These are phyloP conservation scores for Indicator indicator DNA, from an alignment of 2,113 vertebrate species.

Conservation along the genomic window DNA sequence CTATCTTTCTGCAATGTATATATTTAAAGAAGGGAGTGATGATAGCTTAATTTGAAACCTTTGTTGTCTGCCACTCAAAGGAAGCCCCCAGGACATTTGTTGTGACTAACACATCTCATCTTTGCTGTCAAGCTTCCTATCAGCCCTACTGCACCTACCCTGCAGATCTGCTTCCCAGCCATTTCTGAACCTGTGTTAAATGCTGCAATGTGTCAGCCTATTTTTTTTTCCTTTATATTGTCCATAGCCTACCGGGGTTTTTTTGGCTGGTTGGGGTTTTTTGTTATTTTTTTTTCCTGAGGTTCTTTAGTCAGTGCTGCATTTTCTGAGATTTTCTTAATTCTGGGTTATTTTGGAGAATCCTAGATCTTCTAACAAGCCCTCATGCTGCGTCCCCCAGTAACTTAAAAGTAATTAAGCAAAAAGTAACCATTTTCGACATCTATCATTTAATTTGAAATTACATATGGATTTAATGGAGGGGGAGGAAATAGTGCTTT, in stretches of 20 bases:
- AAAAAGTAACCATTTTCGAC: conserved; percentile 72
- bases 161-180: not conserved
- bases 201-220: conserved; percentile 18
- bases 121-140: conserved; percentile 58
- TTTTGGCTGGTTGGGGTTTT: too few species aligned
- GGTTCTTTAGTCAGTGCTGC: conserved; percentile 36
- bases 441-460: conserved; percentile 81
- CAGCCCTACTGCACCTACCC: not conserved
- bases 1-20: not conserved
- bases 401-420: conserved; percentile 78
- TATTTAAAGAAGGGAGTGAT: not conserved
- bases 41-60: not conserved
- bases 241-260: conserved; percentile 29
- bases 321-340: conserved; percentile 74
- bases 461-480: conserved; percentile 72
- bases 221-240: conserved; percentile 52
- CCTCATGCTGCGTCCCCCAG: conserved; percentile 71
- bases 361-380: conserved; percentile 74
- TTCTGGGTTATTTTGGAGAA: conserved; percentile 50
- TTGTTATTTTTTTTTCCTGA: conserved; percentile 22
- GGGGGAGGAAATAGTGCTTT: conserved; percentile 74
- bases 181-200: not conserved
- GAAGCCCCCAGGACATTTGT: not conserved
- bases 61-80: not conserved
- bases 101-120: not conserved